Conservation (phyloP, 2,888 invertebrate genomes). For the Aricia artaxerxes region DNA sequence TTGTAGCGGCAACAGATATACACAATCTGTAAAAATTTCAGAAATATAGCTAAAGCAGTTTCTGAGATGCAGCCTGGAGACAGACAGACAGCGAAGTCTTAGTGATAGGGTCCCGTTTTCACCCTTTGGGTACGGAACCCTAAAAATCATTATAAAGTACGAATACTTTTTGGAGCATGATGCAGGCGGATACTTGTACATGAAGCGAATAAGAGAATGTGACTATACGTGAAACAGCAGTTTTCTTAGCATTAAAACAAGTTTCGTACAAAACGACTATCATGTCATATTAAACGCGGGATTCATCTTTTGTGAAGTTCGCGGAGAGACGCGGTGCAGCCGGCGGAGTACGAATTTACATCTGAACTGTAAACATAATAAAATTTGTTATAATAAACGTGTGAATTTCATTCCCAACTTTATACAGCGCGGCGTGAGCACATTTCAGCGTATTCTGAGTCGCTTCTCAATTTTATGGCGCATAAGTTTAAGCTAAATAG, state of each 20-base stretch:
- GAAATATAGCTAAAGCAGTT: too few relatives aligned
- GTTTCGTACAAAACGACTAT: conserved; percentile 23
- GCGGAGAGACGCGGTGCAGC: conserved; percentile 24
- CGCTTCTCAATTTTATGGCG: conserved; percentile 16
- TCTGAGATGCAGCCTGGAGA: too few relatives aligned
- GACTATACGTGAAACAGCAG: background rate
- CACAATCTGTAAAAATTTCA: too few relatives aligned
- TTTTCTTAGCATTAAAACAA: conserved; percentile 11
- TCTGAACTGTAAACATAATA: conserved; percentile 32
- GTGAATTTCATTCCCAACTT: conserved; percentile 28
- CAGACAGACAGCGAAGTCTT: too few relatives aligned
- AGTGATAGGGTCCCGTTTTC: too few relatives aligned
- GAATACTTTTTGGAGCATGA: background rate
- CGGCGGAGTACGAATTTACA: conserved; percentile 26
- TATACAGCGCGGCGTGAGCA: conserved; percentile 3
- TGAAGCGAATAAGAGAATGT: background rate
- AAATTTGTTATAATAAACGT: conserved; percentile 32
- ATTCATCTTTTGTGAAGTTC: conserved; percentile 27
- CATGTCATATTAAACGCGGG: conserved; percentile 29
- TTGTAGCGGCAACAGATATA: too few relatives aligned
- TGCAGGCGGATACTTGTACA: background rate
- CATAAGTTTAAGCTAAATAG: conserved; percentile 3
- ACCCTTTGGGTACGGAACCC: too few relatives aligned
- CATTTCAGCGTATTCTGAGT: conserved; percentile 16
- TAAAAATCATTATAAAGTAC: background rate